Conservation (phyloP, 1,140 invertebrate species). For the Helicorthomorpha holstii region DNA sequence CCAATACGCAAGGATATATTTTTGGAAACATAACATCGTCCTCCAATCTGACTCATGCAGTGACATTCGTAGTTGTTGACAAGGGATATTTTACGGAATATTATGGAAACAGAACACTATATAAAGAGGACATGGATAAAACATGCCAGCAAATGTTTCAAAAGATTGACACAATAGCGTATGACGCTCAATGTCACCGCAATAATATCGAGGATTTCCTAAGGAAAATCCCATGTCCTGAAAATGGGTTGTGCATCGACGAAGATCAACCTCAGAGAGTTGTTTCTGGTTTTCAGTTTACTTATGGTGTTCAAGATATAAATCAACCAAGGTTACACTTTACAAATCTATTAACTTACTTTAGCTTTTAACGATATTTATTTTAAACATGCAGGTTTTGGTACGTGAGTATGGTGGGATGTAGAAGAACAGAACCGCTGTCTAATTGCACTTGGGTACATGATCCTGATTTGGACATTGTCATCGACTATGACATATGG, state of each 20-base stretch:
- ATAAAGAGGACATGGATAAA: constrained; percentile 34
- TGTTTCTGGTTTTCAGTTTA: constrained; percentile 74
- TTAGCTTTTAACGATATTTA: too few species aligned
- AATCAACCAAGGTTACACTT: constrained; percentile 44
- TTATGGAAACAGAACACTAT: constrained; percentile 51
- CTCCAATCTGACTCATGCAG: constrained; percentile 39
- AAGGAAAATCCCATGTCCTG: constrained; percentile 67
- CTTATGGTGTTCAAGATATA: constrained; percentile 74
- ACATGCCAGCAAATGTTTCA: constrained; percentile 73
- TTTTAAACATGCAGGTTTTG: constrained; percentile 49
- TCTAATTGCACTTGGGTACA: constrained; percentile 60
- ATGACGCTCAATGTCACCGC: constrained; percentile 62
- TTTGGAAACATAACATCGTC: constrained; percentile 79
- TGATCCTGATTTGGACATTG: constrained; percentile 19
- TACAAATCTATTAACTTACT: too few species aligned
- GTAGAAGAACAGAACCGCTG: constrained; percentile 51
- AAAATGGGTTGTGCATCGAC: constrained; percentile 58
- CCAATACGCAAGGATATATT: constrained; percentile 77
- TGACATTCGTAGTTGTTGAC: constrained; percentile 72
- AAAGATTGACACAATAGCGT: constrained; percentile 60
- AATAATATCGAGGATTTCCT: constrained; percentile 65
- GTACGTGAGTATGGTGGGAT: constrained; percentile 87
- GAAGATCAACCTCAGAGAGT: constrained; percentile 73
- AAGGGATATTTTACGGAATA: constrained; percentile 71
- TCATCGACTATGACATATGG: constrained; percentile 81